Evolutionary conservation across 1,140 invertebrate species (phyloP), one percentile per base, ranked within the genome.

Genomic region (Agrilus planipennis): DNA sequence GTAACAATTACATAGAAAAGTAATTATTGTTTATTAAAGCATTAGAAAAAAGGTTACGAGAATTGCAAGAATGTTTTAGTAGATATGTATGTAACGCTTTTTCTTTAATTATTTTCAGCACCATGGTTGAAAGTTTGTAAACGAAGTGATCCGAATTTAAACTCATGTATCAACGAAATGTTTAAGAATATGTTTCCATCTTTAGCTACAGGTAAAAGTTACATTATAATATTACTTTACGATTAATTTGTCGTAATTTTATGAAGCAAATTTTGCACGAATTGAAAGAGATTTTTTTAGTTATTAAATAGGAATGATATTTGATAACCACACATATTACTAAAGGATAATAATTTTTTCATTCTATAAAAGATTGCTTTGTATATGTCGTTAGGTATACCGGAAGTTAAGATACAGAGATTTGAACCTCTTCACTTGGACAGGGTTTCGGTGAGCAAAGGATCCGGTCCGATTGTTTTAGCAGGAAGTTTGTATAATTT

Each of bases 171-270:
- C 18, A 47, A 51, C 22, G 52, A 58, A 14, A 46, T 62, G 17
- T 63, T 68, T 48, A 45, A 54, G n/a, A 42, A 57, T 9, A 64
- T 68, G 58, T 68, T 67, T 52, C 64, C 65, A 14, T 49, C 59
- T 38, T 51, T 68, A 38, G 64, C 64, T 4, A 54, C 50, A 49
- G 65, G 65, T 68, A 55, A 54, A 45, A 4, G 20, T 36, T 10
- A 11, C 22, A 3, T 2, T 15, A 20, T 11, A 21, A 7, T n/a
- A 25, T 7, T 45, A 35, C 4, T 34, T 23, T 23, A 22, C 22
- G n/a, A 20, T 36, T 36, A 40, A 32, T 41, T 15, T 44, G n/a
- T n/a, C n/a, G n/a, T n/a, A n/a, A n/a, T n/a, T n/a, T n/a, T n/a
- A n/a, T n/a, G n/a, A n/a, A n/a, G n/a, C n/a, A n/a, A n/a, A n/a